Conservation (phyloP, 2,113 vertebrate species). For the Aix galericulata region DNA sequence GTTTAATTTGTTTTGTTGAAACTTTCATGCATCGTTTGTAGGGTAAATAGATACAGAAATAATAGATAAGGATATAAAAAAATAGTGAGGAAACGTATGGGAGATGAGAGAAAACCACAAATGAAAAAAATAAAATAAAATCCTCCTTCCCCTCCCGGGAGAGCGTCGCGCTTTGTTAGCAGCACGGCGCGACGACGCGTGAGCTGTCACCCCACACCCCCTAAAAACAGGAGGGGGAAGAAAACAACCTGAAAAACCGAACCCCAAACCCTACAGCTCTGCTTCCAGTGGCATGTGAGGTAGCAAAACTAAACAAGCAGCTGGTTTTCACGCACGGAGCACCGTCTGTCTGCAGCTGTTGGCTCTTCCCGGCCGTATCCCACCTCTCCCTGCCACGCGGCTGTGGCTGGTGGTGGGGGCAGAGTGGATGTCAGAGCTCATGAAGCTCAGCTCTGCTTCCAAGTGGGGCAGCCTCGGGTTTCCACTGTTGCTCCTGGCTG, state of each 20-base stretch:
- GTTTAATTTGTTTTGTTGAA: not conserved
- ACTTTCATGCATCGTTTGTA: not conserved
- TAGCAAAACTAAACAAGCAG: not conserved
- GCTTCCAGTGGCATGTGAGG: not conserved
- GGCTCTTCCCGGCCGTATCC: not conserved
- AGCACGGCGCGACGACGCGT: no score
- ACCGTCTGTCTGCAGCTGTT: not conserved
- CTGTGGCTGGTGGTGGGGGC: no score
- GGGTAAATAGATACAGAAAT: not conserved
- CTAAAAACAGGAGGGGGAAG: not conserved
- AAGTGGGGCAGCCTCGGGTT: fast-evolving
- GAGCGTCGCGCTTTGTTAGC: not conserved
- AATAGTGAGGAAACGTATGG: not conserved
- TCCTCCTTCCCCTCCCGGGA: not conserved
- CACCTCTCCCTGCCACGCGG: not conserved
- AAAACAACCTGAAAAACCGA: no score
- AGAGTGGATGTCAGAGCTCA: not conserved
- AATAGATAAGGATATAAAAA: fast-evolving
- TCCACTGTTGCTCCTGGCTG: not conserved
- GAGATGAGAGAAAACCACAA: not conserved
- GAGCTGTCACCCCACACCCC: no score
- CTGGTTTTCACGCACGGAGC: not conserved
- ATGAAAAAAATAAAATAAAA: not conserved
- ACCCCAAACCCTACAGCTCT: not conserved
- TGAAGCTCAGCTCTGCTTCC: not conserved